Percentiles rank a stretch among this genome's conserved stretches.
These are phyloP conservation scores for Todiramphus saurophagus DNA, from an alignment of 2,113 vertebrate genomes.

Conservation along the genomic window DNA sequence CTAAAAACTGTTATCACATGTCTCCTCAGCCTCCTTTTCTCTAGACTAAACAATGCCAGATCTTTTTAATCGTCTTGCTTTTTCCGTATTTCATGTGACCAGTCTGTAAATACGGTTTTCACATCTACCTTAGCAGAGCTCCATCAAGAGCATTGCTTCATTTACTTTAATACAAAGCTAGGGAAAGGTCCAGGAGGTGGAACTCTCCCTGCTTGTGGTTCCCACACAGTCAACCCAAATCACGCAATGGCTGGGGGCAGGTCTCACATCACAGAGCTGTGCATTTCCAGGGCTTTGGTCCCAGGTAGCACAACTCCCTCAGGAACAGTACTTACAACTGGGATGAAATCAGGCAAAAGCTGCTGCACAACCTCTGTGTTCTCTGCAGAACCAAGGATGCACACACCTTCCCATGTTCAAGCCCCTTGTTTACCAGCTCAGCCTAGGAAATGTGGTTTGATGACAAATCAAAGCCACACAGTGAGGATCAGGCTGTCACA, in stretches of 20 bases:
- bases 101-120: neutral
- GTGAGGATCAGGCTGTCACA: neutral
- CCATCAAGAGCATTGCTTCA: neutral
- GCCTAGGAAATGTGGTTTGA: neutral
- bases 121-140: neutral
- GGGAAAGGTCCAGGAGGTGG: neutral
- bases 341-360: neutral
- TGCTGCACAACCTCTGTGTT: neutral
- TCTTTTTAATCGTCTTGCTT: neutral
- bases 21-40: neutral
- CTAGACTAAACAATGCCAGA: neutral
- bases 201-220: neutral
- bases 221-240: neutral
- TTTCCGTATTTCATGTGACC: neutral
- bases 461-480: neutral
- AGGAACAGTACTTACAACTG: neutral
- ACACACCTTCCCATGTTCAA: neutral
- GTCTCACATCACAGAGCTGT: neutral
- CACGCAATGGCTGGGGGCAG: neutral
- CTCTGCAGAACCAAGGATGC: neutral
- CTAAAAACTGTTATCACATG: neutral
- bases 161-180: neutral
- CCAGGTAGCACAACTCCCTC: neutral
- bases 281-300: neutral
- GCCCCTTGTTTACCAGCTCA: neutral